These are phyloP conservation scores for Cochlearius cochlearius DNA, from an alignment of 2,113 vertebrate genomes.

Conservation along the genomic window DNA sequence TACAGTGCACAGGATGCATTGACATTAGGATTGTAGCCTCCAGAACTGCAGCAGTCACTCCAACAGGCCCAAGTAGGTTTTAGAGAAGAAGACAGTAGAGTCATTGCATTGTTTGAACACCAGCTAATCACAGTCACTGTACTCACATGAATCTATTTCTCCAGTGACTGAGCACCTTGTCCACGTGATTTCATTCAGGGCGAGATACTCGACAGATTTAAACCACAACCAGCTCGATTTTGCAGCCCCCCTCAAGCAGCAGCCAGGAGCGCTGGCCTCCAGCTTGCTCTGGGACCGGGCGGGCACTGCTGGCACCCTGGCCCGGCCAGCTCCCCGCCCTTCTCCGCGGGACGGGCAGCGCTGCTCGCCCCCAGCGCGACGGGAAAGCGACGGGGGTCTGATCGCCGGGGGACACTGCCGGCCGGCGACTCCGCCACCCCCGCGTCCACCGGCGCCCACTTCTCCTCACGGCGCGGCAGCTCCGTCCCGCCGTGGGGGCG, in stretches of 20 bases:
- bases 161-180: background rate
- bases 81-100: background rate
- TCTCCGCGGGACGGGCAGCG: background rate
- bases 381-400: background rate
- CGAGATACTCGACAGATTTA: background rate
- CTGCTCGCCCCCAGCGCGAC: background rate
- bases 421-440: background rate
- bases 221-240: background rate
- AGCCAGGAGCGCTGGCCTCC: rapidly evolving
- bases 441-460: too few relatives aligned
- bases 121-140: background rate
- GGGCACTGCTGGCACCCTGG: too few relatives aligned
- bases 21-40: background rate
- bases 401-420: background rate
- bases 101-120: background rate
- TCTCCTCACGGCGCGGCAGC: background rate
- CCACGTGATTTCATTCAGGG: background rate
- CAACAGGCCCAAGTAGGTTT: background rate
- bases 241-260: background rate
- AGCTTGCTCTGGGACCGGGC: background rate
- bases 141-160: background rate
- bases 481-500: too few relatives aligned
- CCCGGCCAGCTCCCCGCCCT: background rate
- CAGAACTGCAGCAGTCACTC: background rate
- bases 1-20: background rate